phyloP scores from a whole-genome alignment of 1,140 invertebrate species.

The Bombus turneri region DNA sequence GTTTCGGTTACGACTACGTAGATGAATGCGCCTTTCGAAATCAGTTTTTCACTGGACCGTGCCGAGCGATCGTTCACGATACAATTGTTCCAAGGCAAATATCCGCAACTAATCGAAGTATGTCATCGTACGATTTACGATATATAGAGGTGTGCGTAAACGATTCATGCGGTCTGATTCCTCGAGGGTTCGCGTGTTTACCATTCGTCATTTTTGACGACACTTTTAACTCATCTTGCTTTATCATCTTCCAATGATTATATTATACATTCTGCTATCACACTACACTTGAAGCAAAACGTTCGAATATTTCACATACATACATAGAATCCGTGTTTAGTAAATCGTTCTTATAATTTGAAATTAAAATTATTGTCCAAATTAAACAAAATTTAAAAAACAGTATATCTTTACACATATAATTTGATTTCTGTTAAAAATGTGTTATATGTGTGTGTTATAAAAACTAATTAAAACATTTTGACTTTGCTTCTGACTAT shows the following conservation, averaged over 20 bases:
- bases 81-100: slow-evolving; percentile 70
- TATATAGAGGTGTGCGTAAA: slow-evolving; percentile 3
- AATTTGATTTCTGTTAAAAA: no score
- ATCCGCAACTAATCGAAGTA: slow-evolving; percentile 71
- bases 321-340: background rate
- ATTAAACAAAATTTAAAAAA: no score
- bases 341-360: background rate
- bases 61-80: slow-evolving; percentile 59
- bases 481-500: no score
- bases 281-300: background rate
- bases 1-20: background rate
- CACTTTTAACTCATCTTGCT: background rate
- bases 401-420: no score
- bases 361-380: no score
- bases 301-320: background rate
- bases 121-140: slow-evolving; percentile 61
- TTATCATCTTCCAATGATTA: background rate
- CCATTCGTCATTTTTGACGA: background rate
- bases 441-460: no score
- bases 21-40: slow-evolving; percentile 46
- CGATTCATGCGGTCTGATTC: slow-evolving; percentile 55
- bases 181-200: slow-evolving; percentile 61
- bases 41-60: slow-evolving; percentile 57
- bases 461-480: no score
- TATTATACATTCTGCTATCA: background rate